Conservation (phyloP, 2,888 invertebrate species). For the Hemaris fuciformis region DNA sequence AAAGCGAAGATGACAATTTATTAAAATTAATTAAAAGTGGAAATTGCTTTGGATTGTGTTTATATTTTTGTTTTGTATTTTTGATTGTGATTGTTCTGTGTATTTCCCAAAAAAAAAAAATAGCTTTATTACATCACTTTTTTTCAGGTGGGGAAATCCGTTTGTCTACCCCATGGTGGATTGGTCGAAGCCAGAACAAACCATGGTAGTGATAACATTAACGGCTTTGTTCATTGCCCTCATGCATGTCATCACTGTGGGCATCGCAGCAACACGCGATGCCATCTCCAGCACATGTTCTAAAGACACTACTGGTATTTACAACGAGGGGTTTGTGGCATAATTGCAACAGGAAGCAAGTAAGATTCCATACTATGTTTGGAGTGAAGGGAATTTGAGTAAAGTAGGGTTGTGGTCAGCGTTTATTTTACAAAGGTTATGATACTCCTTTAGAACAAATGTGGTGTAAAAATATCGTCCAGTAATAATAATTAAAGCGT, state of each 20-base stretch:
- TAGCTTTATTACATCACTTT: too few relatives aligned
- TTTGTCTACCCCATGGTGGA: slow-evolving; percentile 90
- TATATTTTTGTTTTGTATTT: too few relatives aligned
- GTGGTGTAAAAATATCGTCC: too few relatives aligned
- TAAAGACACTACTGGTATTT: slow-evolving; percentile 49
- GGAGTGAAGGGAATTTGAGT: neutral
- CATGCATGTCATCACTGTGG: slow-evolving; percentile 84
- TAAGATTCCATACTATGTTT: neutral
- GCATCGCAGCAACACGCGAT: slow-evolving; percentile 78
- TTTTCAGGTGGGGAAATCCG: slow-evolving; percentile 83
- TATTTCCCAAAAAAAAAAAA: too few relatives aligned
- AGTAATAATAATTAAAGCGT: too few relatives aligned
- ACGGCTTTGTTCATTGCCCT: slow-evolving; percentile 85
- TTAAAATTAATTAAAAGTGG: too few relatives aligned
- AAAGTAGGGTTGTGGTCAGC: neutral
- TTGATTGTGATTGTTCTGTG: too few relatives aligned
- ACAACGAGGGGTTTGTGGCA: slow-evolving; percentile 64
- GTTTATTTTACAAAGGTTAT: too few relatives aligned
- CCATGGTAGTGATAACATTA: slow-evolving; percentile 84
- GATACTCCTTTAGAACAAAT: too few relatives aligned
- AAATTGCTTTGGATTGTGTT: too few relatives aligned
- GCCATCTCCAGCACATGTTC: slow-evolving; percentile 45
- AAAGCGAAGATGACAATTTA: too few relatives aligned
- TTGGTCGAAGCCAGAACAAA: slow-evolving; percentile 87
- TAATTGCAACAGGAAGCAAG: slow-evolving; percentile 23